Evolutionary conservation across 2,113 vertebrate species (phyloP), one percentile per base, ranked within the genome.

Genomic region (Chaetorhynchus papuensis): DNA sequence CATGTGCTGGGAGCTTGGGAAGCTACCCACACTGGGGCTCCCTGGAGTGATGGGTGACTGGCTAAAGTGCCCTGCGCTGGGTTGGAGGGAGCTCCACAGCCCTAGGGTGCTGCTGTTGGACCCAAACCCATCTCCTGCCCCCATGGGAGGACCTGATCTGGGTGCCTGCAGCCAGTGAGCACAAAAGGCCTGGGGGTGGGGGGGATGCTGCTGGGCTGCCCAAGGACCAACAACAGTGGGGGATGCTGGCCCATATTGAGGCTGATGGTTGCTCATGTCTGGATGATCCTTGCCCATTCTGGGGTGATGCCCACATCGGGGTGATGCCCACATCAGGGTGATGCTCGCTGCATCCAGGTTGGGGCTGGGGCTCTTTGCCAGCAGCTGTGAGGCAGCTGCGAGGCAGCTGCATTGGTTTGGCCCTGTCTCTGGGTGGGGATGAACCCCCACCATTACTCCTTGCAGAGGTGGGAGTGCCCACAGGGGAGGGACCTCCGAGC

Each of bases 21-120:
- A 47, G 18, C 27, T 15, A 3, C 54, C 37, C 15, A 63, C 16
- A 12, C 24, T n/a, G 24, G 11, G 4, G 50, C 33, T 59, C 26
- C 50, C n/a, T 6, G 5, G 13, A 28, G 30, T 53, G n/a, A 13
- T 54, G 61, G 24, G 9, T 76, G 24, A 39, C 39, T 19, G 41
- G 13, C 16, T 39, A 12, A 17, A n/a, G 24, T 27, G 26, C 54
- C 35, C 63, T 69, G 54, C 0, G 0, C 39, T 41, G 50, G 10
- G 18, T 47, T 4, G 0, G 4, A 57, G 45, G 37, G 37, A 59
- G 21, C 56, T 21, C 42, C 63, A 28, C 24, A 20, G 70, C 37
- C 13, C 8, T 24, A 5, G 33, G 33, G 16, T 61, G 61, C n/a
- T 57, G 63, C 77, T 59, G 11, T 56, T 20, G 21, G 30, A 14